These are phyloP conservation scores for Lycocerus yunnanus DNA, from an alignment of 2,888 invertebrate genomes.

Conservation along the genomic window DNA sequence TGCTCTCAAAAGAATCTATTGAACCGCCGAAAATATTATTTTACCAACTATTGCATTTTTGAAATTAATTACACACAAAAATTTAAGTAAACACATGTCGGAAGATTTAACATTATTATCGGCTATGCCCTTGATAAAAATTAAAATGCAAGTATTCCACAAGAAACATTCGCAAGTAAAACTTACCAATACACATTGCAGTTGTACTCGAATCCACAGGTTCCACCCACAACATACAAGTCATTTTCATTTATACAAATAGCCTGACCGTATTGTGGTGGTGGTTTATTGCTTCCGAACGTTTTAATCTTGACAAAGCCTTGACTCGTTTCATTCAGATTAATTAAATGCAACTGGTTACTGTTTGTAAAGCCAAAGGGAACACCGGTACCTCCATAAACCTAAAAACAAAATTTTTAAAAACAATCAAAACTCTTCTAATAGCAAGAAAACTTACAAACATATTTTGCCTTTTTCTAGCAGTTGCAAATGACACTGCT, in stretches of 20 bases:
- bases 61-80: too few species aligned
- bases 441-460: background rate
- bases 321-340: background rate
- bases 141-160: too few species aligned
- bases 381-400: background rate
- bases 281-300: background rate
- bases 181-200: constrained; percentile 6
- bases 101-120: background rate
- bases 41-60: too few species aligned
- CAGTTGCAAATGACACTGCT: background rate
- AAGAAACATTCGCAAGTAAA: background rate
- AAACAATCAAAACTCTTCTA: background rate
- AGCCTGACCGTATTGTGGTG: constrained; percentile 3
- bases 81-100: background rate
- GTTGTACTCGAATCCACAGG: background rate
- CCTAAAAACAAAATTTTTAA: background rate
- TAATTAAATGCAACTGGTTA: constrained; percentile 1
- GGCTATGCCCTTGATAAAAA: background rate
- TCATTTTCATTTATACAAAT: constrained; percentile 1
- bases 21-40: too few species aligned
- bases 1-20: too few species aligned
- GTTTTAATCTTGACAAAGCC: background rate
- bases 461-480: background rate
- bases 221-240: constrained; percentile 4
- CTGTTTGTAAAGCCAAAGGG: background rate